Evolutionary conservation across 2,888 invertebrate genomes (phyloP).

Genomic region (Caenorhabditis panamensis): DNA sequence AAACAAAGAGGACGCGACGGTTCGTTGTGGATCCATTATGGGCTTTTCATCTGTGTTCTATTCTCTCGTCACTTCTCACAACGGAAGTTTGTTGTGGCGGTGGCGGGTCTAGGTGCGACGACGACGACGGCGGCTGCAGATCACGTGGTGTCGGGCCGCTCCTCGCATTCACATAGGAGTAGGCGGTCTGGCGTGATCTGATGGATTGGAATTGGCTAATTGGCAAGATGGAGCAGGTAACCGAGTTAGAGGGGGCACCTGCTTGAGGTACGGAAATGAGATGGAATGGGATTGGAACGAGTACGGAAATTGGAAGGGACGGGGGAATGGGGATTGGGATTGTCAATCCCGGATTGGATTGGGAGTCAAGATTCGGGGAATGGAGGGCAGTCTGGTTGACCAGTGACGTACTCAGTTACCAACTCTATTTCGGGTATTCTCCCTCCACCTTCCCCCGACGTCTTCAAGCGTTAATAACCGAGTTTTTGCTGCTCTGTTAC

Average conservation of each 20-base stretch:
- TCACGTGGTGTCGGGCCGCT: conserved; percentile 39
- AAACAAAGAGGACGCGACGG: no score
- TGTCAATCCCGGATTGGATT: no score
- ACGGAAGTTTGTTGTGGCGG: no score
- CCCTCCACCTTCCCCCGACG: not conserved
- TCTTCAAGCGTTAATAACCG: conserved; percentile 25
- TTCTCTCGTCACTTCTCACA: no score
- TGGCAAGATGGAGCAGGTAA: conserved; percentile 21
- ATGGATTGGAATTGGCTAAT: not conserved
- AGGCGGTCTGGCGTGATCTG: conserved; percentile 59
- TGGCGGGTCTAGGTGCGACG: conserved; percentile 49
- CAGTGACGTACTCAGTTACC: not conserved
- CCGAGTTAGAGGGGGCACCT: conserved; percentile 32
- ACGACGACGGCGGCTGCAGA: conserved; percentile 49
- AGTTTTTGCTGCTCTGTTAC: conserved; percentile 45
- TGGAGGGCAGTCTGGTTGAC: not conserved
- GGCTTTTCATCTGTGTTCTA: no score
- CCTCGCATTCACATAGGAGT: conserved; percentile 61
- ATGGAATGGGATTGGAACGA: conserved; percentile 12
- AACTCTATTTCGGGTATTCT: conserved; percentile 11
- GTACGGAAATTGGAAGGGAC: not conserved
- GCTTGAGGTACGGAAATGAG: conserved; percentile 17
- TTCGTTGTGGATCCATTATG: no score
- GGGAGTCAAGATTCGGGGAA: not conserved
- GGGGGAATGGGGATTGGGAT: conserved; percentile 4